Percentiles rank a stretch among this genome's conserved stretches.
Evolutionary conservation across 2,797 vertebrate species (phyloP).

Genomic region (Tragopan temminckii): DNA sequence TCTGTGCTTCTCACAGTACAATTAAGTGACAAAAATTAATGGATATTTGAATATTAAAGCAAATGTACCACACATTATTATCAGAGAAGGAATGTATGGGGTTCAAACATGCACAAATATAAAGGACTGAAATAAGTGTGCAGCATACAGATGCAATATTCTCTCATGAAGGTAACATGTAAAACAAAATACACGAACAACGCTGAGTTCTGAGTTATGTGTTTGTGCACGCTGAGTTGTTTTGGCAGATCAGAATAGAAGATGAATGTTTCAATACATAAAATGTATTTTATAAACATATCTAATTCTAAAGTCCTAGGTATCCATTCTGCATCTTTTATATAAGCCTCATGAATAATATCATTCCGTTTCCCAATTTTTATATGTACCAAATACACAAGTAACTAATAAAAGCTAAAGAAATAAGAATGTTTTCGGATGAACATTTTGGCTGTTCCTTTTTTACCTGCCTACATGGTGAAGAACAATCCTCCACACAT

Average conservation of each 20-base stretch:
- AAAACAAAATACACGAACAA: conserved; percentile 16
- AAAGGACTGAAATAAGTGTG: conserved; percentile 1
- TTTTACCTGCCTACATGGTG: not conserved
- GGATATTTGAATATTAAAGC: not conserved
- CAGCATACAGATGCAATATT: not conserved
- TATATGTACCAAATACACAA: not conserved
- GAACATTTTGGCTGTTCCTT: not conserved
- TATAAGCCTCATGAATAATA: not conserved
- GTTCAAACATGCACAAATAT: not conserved
- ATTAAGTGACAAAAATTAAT: not conserved
- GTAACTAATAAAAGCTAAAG: conserved; percentile 3
- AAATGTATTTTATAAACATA: not conserved
- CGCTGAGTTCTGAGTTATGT: not conserved
- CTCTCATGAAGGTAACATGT: not conserved
- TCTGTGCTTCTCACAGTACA: not conserved
- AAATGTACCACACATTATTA: not conserved
- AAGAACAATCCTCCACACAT: not conserved
- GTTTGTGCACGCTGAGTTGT: not conserved
- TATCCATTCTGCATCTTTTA: not conserved
- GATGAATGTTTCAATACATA: not conserved
- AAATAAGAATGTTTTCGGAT: not conserved
- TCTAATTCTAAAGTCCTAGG: not conserved
- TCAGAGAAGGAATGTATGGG: not conserved
- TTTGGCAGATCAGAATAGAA: not conserved
- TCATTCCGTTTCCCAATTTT: not conserved